Evolutionary conservation across 23 tunicate species (phyloP).

Genomic region (Styela clava): DNA sequence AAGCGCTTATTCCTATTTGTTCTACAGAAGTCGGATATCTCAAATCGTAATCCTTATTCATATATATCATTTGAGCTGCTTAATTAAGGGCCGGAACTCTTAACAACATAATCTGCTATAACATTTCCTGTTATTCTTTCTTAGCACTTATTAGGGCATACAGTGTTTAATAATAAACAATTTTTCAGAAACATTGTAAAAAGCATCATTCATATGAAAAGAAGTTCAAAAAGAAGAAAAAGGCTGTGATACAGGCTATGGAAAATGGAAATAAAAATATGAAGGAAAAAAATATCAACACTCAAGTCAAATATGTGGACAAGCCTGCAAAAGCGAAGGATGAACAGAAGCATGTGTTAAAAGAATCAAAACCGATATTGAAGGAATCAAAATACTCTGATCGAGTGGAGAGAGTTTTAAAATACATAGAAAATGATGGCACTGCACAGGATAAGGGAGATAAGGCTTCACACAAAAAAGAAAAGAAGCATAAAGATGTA

Average conservation of each 20-base stretch:
- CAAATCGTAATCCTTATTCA: too few relatives aligned
- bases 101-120: too few relatives aligned
- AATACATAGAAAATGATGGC: background rate
- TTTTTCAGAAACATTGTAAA: slow-evolving; percentile 48
- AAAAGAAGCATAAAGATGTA: background rate
- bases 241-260: slow-evolving; percentile 6
- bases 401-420: background rate
- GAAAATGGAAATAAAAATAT: background rate
- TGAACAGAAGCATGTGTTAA: background rate
- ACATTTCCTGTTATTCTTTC: too few relatives aligned
- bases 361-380: background rate
- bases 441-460: background rate
- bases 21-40: too few relatives aligned
- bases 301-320: background rate
- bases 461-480: background rate
- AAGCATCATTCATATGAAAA: slow-evolving; percentile 48
- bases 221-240: slow-evolving; percentile 18
- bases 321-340: background rate
- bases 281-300: background rate
- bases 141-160: too few relatives aligned
- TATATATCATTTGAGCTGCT: too few relatives aligned
- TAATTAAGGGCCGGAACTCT: too few relatives aligned
- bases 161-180: too few relatives aligned
- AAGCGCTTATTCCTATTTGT: too few relatives aligned
- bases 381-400: background rate